Percentiles rank a stretch among this genome's conserved stretches.
These are phyloP conservation scores for Fragum fragum DNA, from an alignment of 2,888 invertebrate species.

Conservation along the genomic window DNA sequence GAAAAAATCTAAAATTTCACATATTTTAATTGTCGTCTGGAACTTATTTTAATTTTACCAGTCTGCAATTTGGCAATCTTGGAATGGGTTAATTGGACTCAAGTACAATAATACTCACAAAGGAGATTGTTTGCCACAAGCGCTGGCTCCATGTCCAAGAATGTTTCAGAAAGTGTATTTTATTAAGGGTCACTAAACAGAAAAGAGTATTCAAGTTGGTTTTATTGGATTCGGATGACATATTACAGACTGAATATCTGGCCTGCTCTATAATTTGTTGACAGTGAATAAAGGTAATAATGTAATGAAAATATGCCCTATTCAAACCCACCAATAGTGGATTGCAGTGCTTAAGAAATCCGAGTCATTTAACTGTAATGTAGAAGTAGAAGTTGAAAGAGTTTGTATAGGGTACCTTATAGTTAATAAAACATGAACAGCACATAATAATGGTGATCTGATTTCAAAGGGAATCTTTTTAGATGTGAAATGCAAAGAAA, in stretches of 20 bases:
- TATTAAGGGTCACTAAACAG: background rate
- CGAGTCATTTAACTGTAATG: slow-evolving; percentile 58
- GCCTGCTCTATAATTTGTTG: slow-evolving; percentile 57
- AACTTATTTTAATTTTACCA: too few species aligned
- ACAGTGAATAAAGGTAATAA: slow-evolving; percentile 52
- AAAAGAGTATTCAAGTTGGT: slow-evolving; percentile 28
- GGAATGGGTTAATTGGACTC: too few species aligned
- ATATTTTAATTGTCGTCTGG: too few species aligned
- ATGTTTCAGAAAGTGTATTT: too few species aligned
- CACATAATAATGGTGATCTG: slow-evolving; percentile 68
- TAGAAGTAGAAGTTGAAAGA: slow-evolving; percentile 55
- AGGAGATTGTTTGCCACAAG: too few species aligned
- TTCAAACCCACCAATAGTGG: slow-evolving; percentile 45
- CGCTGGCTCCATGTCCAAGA: too few species aligned
- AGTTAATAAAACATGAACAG: slow-evolving; percentile 70
- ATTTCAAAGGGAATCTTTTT: slow-evolving; percentile 69
- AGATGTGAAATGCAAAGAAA: slow-evolving; percentile 33
- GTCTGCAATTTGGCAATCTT: too few species aligned
- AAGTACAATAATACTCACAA: too few species aligned
- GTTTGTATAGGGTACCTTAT: slow-evolving; percentile 55
- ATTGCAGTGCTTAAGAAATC: slow-evolving; percentile 58
- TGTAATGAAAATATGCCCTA: slow-evolving; percentile 59
- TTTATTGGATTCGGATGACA: slow-evolving; percentile 53
- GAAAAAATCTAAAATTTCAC: too few species aligned
- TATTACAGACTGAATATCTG: slow-evolving; percentile 37